Conservation (phyloP, 1,140 invertebrate genomes). For the Aporrectodea caliginosa region DNA sequence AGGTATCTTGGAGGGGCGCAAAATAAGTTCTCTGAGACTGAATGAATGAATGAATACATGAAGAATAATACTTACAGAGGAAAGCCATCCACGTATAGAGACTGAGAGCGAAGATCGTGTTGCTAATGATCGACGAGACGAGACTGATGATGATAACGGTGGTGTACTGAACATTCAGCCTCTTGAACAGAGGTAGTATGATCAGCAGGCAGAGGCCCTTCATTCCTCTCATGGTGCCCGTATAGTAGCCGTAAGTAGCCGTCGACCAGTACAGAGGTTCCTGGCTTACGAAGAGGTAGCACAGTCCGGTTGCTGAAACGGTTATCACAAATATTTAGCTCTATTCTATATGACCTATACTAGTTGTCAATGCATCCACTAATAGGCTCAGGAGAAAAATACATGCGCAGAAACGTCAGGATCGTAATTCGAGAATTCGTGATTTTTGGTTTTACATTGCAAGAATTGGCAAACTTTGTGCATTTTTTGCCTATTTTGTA, state of each 20-base stretch:
- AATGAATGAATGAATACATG: no score
- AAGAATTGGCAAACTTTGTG: no score
- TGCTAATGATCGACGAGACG: not conserved
- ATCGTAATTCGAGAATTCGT: no score
- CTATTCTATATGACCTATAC: no score
- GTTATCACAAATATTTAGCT: no score
- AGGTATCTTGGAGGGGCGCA: no score
- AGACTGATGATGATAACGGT: not conserved
- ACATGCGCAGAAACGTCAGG: no score
- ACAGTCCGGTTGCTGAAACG: not conserved
- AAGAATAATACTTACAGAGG: not conserved
- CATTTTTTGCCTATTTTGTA: no score
- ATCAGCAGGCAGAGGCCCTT: not conserved
- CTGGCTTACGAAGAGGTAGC: conserved; percentile 19
- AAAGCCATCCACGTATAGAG: not conserved
- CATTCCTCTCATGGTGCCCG: not conserved
- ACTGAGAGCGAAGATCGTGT: not conserved
- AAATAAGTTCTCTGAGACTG: no score
- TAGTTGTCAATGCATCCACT: no score
- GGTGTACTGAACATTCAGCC: not conserved
- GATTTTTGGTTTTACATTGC: no score
- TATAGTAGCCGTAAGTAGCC: conserved; percentile 18
- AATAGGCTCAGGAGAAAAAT: no score
- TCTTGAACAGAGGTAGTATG: conserved; percentile 16
- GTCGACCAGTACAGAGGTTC: conserved; percentile 12